phyloP scores from a whole-genome alignment of 2,113 vertebrate species.

The Podilymbus podiceps region DNA sequence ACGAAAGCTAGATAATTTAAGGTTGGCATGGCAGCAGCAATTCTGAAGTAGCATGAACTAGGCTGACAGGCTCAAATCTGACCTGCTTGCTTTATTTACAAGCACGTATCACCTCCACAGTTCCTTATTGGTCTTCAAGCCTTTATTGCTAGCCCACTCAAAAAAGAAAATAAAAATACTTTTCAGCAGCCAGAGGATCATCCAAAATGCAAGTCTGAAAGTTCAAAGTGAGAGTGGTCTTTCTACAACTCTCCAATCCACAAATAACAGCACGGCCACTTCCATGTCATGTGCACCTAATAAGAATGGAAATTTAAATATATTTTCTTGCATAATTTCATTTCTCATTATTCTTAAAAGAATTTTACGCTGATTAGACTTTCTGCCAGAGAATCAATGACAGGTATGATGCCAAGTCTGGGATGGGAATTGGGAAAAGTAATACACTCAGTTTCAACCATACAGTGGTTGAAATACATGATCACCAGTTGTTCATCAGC shows the following conservation, averaged over 20 bases:
- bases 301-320: conserved; percentile 8
- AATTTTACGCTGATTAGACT: neutral
- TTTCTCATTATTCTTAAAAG: neutral
- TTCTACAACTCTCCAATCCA: conserved; percentile 26
- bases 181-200: neutral
- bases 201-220: conserved; percentile 31
- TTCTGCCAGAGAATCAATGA: neutral
- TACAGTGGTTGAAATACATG: neutral
- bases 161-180: conserved; percentile 1
- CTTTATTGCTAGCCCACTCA: neutral
- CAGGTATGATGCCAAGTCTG: neutral
- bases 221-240: conserved; percentile 21
- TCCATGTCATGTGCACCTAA: neutral
- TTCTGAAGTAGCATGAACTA: conserved; percentile 12
- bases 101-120: neutral
- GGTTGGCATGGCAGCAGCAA: conserved; percentile 44
- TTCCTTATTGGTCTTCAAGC: neutral
- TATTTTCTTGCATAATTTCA: neutral
- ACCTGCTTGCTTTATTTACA: conserved; percentile 8
- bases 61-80: neutral
- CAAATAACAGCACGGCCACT: neutral
- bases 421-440: neutral
- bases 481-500: neutral
- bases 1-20: neutral
- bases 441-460: neutral